Base-by-base conservation (phyloP, 2,797 vertebrate genomes). In the Jordanella pulchra region DNA sequence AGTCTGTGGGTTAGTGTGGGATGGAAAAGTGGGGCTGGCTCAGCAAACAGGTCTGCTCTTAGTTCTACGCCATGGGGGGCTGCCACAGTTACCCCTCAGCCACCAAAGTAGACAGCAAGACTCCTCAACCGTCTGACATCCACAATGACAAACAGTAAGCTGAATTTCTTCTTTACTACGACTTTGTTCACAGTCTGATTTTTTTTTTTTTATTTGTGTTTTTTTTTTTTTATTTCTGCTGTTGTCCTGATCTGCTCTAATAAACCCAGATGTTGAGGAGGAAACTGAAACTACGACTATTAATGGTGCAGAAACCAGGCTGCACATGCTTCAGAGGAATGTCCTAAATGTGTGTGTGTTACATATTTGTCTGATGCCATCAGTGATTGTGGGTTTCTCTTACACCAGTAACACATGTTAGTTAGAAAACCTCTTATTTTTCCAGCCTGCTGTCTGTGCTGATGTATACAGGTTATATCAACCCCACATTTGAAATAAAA, bases 81-180 rank as follows among this genome's bases (percentile, higher is more conserved):
- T 94, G 94, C 85, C 92, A 94, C 84, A 94, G 94, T 85, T 93
- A 93, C 92, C 89, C 91, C 89, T 92, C 92, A 10, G 83, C 88
- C 13, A 84, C 84, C 2, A 87, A 94, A 77, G 64, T 75, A 58
- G 90, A 93, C 80, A 68, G 68, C 75, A 86, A 82, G 55, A 54
- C 77, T 60, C 84, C 78, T 75, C 84, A 90, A 30, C 83, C 84
- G 32, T 87, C 89, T 64, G 88, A 87, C 80, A 87, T 89, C 86
- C 81, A 68, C 81, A 80, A 70, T 63, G 86, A 86, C 7, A 94
- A 93, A 90, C 82, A 84, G 93, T 94, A 76, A 94, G 93, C 93
- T 72, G 25, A 1, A 77, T 69, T 66, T 21, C 23, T 23, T 67
- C 30, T 35, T 67, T 23, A 17, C 17, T 35, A 23, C 13, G 42